phyloP scores from a whole-genome alignment of 2,113 vertebrate genomes.

The Laticauda colubrina region DNA sequence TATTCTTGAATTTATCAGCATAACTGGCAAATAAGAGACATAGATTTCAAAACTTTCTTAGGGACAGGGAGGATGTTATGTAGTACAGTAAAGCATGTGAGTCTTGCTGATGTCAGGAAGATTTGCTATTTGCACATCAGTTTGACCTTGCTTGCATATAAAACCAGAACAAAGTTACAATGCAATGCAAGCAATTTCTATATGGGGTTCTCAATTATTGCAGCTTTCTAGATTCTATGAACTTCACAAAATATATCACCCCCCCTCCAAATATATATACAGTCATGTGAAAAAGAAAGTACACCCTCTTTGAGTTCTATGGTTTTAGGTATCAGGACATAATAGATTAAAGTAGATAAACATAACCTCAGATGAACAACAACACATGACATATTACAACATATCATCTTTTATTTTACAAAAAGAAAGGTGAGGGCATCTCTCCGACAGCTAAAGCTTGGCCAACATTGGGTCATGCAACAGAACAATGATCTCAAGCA shows the following conservation, averaged over 20 bases:
- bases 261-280: background rate
- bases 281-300: background rate
- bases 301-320: background rate
- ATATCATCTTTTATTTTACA: too few relatives aligned
- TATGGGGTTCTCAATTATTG: background rate
- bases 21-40: background rate
- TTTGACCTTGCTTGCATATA: background rate
- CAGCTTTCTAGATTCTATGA: background rate
- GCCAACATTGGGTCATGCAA: too few relatives aligned
- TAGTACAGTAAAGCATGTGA: background rate
- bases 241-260: background rate
- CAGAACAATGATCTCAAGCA: too few relatives aligned
- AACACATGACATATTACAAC: too few relatives aligned
- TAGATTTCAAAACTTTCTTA: too few relatives aligned
- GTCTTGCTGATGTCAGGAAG: background rate
- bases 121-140: background rate
- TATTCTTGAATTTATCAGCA: background rate
- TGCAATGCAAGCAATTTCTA: background rate
- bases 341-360: background rate
- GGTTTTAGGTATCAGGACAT: background rate
- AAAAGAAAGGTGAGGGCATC: too few relatives aligned
- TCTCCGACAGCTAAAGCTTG: too few relatives aligned
- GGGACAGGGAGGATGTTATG: background rate
- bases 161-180: background rate
- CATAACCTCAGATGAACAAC: background rate